Conservation (phyloP, 2,888 invertebrate species). For the Pristionchus mayeri region DNA sequence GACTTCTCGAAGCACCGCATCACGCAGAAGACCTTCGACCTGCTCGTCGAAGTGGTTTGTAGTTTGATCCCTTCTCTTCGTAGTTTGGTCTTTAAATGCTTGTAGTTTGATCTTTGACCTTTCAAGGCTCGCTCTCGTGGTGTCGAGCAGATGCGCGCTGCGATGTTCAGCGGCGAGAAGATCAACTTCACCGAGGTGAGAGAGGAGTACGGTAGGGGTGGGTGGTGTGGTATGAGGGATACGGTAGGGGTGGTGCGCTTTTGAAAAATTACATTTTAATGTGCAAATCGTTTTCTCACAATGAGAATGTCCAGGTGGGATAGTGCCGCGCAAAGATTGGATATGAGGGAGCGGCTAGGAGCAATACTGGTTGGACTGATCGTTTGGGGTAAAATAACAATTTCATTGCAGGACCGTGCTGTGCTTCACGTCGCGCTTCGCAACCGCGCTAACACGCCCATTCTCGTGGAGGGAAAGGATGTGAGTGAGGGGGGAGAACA, state of each 20-base stretch:
- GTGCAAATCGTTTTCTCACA: too few species aligned
- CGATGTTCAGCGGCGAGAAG: conserved; percentile 92
- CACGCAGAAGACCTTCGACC: conserved; percentile 84
- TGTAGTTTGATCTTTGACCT: too few species aligned
- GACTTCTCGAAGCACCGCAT: conserved; percentile 98
- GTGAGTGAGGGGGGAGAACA: conserved; percentile 80
- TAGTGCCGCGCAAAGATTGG: too few species aligned
- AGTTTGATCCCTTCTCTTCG: background rate
- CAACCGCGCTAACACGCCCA: conserved; percentile 86
- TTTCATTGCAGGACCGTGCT: conserved; percentile 83
- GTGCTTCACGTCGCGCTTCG: conserved; percentile 95
- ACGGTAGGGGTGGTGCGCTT: too few species aligned
- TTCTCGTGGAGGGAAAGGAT: conserved; percentile 89
- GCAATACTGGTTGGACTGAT: too few species aligned
- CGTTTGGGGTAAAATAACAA: too few species aligned
- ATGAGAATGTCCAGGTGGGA: too few species aligned
- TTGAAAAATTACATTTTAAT: too few species aligned
- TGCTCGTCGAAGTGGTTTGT: conserved; percentile 86
- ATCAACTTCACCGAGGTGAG: conserved; percentile 93
- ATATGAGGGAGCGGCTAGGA: too few species aligned
- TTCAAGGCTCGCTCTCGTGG: conserved; percentile 83
- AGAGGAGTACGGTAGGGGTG: too few species aligned
- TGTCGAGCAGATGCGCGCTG: conserved; percentile 88
- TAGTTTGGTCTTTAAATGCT: too few species aligned
- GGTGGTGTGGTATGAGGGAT: too few species aligned